These are phyloP conservation scores for Sarcophaga subvicina DNA, from an alignment of 2,888 invertebrate species.

Conservation along the genomic window DNA sequence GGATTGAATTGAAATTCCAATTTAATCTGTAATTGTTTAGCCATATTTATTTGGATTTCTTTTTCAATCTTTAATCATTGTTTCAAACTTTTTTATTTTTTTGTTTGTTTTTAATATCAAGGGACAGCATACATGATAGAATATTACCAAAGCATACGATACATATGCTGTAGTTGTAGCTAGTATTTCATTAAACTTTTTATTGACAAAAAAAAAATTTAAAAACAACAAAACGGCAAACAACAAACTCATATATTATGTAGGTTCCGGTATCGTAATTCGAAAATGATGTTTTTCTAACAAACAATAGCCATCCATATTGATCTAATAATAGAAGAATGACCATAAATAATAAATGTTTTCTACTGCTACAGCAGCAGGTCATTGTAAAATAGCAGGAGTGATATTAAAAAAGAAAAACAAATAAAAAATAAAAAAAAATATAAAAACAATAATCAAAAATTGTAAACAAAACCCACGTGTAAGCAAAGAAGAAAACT, in stretches of 20 bases:
- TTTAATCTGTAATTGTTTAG: too few relatives aligned
- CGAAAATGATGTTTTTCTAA: slow-evolving; percentile 30
- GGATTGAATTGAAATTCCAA: too few relatives aligned
- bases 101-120: too few relatives aligned
- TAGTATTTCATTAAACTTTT: too few relatives aligned
- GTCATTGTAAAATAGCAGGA: too few relatives aligned
- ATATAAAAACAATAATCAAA: slow-evolving; percentile 30
- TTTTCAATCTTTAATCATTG: too few relatives aligned
- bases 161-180: too few relatives aligned
- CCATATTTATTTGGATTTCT: too few relatives aligned
- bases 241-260: slow-evolving; percentile 23
- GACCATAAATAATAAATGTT: slow-evolving; percentile 56
- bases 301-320: slow-evolving; percentile 17
- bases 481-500: slow-evolving; percentile 25
- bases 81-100: too few relatives aligned
- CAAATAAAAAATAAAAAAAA: background rate
- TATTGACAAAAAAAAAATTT: too few relatives aligned
- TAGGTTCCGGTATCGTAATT: background rate
- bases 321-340: slow-evolving; percentile 52
- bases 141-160: too few relatives aligned
- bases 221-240: background rate
- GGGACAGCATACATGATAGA: too few relatives aligned
- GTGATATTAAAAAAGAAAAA: background rate
- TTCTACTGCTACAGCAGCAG: background rate
- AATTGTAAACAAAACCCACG: slow-evolving; percentile 35